A percentile compares a stretch with the other conserved stretches of the same genome.
These are phyloP conservation scores for Metopia argyrocephala DNA, from an alignment of 2,888 invertebrate genomes.

Conservation along the genomic window DNA sequence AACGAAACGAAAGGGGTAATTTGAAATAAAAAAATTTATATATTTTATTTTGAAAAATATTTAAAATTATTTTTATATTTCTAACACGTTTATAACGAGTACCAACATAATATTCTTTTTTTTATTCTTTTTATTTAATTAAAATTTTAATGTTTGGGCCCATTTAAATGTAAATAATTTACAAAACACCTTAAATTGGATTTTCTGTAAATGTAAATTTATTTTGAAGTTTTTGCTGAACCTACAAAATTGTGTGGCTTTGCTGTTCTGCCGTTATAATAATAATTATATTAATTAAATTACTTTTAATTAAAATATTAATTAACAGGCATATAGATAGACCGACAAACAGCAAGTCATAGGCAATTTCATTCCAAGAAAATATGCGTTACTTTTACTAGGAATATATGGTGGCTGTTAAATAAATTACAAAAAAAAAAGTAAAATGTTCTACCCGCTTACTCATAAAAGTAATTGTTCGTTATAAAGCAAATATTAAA, in stretches of 20 bases:
- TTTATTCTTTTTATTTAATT: background rate
- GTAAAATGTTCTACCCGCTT: too few species aligned
- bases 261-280: too few species aligned
- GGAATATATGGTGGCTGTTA: too few species aligned
- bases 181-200: background rate
- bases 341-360: background rate
- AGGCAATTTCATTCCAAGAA: too few species aligned
- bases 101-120: background rate
- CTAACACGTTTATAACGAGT: background rate
- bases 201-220: slow-evolving; percentile 34
- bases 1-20: too few species aligned
- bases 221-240: background rate
- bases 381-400: too few species aligned
- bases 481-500: too few species aligned
- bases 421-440: too few species aligned
- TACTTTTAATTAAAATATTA: slow-evolving; percentile 52
- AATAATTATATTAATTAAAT: slow-evolving; percentile 52
- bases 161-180: slow-evolving; percentile 14
- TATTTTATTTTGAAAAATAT: too few species aligned
- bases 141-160: background rate
- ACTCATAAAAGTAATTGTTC: too few species aligned
- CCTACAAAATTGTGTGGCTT: background rate
- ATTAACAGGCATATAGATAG: slow-evolving; percentile 38
- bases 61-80: background rate
- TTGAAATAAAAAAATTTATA: too few species aligned